Evolutionary conservation across 2,797 vertebrate species (phyloP).

Genomic region (Naso thynnoides): DNA sequence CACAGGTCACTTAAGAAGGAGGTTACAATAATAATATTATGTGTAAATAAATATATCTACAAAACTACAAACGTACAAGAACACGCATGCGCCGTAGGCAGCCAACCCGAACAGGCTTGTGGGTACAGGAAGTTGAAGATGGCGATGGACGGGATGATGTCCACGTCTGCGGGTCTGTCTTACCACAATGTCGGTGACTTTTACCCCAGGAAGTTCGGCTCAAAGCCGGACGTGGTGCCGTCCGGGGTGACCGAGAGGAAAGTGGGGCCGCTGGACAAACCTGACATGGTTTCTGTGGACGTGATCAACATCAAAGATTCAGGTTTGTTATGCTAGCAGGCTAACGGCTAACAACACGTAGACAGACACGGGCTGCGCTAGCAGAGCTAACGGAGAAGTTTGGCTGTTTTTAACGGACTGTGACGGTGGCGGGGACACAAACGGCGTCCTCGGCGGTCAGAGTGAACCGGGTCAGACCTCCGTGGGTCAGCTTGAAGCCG

Average conservation of each 20-base stretch:
- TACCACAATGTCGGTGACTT: conserved; percentile 80
- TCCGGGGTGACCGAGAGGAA: conserved; percentile 87
- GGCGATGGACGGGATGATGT: conserved; percentile 82
- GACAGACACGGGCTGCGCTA: background rate
- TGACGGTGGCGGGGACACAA: too few species aligned
- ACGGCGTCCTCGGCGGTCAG: too few species aligned
- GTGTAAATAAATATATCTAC: too few species aligned
- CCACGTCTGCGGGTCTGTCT: conserved; percentile 81
- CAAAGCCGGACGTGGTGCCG: conserved; percentile 88
- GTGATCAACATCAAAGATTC: conserved; percentile 80
- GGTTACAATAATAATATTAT: too few species aligned
- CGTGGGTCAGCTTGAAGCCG: too few species aligned
- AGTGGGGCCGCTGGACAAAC: conserved; percentile 80
- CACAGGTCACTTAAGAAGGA: too few species aligned
- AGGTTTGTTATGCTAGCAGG: conserved; percentile 83
- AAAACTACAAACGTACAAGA: too few species aligned
- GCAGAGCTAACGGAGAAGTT: conserved; percentile 21
- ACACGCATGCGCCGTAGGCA: conserved; percentile 21
- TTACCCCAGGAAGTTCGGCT: conserved; percentile 84
- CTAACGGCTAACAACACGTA: conserved; percentile 54
- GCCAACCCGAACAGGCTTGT: background rate
- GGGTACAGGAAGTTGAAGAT: conserved; percentile 72
- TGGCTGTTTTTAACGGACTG: accelerated
- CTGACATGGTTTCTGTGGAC: conserved; percentile 87
- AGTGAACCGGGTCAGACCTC: too few species aligned